phyloP scores from a whole-genome alignment of 2,888 invertebrate species.

The Dusona sp. region DNA sequence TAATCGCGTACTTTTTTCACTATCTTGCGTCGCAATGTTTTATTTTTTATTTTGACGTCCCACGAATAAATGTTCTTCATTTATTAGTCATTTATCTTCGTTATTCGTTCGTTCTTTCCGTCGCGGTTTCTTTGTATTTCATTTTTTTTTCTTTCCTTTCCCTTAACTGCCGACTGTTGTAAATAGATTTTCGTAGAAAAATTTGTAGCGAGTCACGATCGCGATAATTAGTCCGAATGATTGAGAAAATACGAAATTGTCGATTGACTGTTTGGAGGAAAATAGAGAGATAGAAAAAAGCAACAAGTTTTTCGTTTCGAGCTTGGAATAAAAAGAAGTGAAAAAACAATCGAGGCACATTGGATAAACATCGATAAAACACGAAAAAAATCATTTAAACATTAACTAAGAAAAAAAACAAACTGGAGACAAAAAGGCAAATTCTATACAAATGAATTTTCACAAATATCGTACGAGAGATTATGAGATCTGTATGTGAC shows the following conservation, averaged over 20 bases:
- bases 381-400: neutral
- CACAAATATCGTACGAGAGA: conserved; percentile 18
- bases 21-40: conserved; percentile 63
- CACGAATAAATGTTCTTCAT: conserved; percentile 24
- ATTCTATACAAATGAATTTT: conserved; percentile 7
- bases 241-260: conserved; percentile 17
- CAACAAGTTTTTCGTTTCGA: conserved; percentile 13
- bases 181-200: conserved; percentile 61
- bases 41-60: conserved; percentile 42
- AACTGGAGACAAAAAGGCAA: neutral
- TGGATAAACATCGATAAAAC: conserved; percentile 9
- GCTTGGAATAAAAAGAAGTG: neutral
- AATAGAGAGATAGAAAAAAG: neutral
- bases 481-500: conserved; percentile 59
- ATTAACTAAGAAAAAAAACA: neutral
- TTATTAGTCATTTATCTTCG: conserved; percentile 19
- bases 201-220: conserved; percentile 48
- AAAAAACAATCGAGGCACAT: conserved; percentile 38
- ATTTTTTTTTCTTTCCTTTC: conserved; percentile 25
- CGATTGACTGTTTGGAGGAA: neutral
- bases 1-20: conserved; percentile 69
- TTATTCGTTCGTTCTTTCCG: conserved; percentile 40
- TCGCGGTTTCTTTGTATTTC: conserved; percentile 9
- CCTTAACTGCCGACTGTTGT: conserved; percentile 64
- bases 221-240: conserved; percentile 14